These are phyloP conservation scores for Eulemur rufifrons DNA, from an alignment of 2,113 vertebrate genomes.

Conservation along the genomic window DNA sequence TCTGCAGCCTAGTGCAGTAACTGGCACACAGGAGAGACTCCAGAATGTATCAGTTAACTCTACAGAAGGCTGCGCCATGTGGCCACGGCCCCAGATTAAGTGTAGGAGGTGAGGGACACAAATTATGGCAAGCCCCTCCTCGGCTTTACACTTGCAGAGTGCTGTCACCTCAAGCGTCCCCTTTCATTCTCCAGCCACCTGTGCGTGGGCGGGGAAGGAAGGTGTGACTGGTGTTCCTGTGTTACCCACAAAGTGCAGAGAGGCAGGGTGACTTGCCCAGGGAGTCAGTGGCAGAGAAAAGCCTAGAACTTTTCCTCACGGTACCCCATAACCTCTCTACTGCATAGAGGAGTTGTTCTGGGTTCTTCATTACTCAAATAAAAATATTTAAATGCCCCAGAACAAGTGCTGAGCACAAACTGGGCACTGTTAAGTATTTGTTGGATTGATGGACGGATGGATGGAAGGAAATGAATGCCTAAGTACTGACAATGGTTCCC, in stretches of 20 bases:
- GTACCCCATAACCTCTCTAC: not conserved
- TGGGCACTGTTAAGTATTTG: not conserved
- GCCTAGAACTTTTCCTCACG: not conserved
- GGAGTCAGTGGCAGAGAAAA: not conserved
- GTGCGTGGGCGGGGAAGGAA: not conserved
- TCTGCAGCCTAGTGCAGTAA: not conserved
- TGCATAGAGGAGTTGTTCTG: not conserved
- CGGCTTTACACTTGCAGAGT: not conserved
- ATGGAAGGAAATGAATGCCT: not conserved
- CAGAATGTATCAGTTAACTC: not conserved
- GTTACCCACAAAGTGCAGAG: not conserved
- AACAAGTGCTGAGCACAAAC: not conserved
- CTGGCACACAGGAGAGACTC: not conserved
- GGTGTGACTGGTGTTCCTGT: not conserved
- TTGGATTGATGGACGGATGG: not conserved
- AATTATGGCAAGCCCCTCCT: not conserved
- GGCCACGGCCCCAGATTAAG: not conserved
- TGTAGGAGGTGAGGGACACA: not conserved
- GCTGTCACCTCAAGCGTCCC: not conserved
- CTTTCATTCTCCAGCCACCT: not conserved
- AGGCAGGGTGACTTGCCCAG: not conserved
- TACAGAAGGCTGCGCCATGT: not conserved
- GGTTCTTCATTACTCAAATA: not conserved
- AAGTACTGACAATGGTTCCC: not conserved
- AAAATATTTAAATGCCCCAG: not conserved